phyloP scores from a whole-genome alignment of 2,797 vertebrate species.

The Anguilla megastoma region DNA sequence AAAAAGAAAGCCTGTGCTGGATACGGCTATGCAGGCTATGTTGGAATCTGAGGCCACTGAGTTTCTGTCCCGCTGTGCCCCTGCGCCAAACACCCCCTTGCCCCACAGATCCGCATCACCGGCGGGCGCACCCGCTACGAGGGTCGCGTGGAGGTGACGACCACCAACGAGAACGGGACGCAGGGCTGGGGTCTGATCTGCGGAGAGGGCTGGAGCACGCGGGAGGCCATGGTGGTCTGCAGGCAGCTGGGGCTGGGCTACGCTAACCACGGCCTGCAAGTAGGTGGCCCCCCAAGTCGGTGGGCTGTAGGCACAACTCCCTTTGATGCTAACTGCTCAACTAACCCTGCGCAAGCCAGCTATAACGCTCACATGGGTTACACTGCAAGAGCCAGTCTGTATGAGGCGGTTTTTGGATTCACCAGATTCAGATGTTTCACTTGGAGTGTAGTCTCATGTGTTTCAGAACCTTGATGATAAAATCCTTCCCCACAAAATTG shows the following conservation, averaged over 20 bases:
- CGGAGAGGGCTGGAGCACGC: slow-evolving; percentile 88
- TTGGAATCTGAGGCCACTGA: slow-evolving; percentile 28
- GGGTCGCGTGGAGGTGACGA: slow-evolving; percentile 87
- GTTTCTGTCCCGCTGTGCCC: slow-evolving; percentile 32
- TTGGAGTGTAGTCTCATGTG: background rate
- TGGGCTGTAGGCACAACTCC: background rate
- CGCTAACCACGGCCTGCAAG: slow-evolving; percentile 90
- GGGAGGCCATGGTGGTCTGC: slow-evolving; percentile 89
- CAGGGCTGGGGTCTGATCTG: slow-evolving; percentile 90
- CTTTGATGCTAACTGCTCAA: background rate
- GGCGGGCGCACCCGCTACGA: slow-evolving; percentile 88
- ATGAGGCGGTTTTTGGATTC: background rate
- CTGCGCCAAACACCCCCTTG: slow-evolving; percentile 45
- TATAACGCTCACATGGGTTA: background rate
- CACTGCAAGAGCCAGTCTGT: too few species aligned
- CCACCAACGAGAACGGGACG: slow-evolving; percentile 67
- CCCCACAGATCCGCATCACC: slow-evolving; percentile 85
- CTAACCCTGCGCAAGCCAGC: slow-evolving; percentile 3
- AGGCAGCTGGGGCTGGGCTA: slow-evolving; percentile 94
- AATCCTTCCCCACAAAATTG: background rate
- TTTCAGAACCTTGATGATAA: background rate
- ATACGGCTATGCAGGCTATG: slow-evolving; percentile 21
- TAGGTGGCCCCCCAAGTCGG: slow-evolving; percentile 68
- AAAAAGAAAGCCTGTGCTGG: background rate
- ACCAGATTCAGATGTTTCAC: background rate